A percentile compares a stretch with the other conserved stretches of the same genome.
phyloP scores from a whole-genome alignment of 2,113 vertebrate species.

The Ageneiosus marmoratus region DNA sequence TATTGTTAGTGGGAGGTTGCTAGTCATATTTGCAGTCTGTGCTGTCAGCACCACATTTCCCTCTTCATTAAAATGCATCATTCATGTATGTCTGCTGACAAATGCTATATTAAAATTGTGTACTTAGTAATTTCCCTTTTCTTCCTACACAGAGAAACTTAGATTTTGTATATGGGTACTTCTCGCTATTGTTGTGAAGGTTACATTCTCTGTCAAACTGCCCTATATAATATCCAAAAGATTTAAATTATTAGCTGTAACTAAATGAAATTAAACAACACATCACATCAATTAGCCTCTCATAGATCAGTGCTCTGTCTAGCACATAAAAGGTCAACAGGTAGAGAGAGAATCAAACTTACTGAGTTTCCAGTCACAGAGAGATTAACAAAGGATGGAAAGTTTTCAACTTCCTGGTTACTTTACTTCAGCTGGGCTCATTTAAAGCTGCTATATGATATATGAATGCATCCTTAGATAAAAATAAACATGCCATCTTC shows the following conservation, averaged over 20 bases:
- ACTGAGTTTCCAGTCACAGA: background rate
- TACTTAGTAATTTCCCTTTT: constrained; percentile 14
- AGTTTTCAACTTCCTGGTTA: background rate
- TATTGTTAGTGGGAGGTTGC: constrained; percentile 13
- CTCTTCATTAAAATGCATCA: background rate
- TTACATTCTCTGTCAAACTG: background rate
- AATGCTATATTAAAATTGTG: background rate
- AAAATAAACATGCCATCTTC: background rate
- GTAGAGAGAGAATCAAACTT: background rate
- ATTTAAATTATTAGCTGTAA: background rate
- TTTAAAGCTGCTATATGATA: background rate
- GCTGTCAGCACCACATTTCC: background rate
- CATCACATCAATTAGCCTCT: background rate
- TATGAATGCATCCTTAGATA: background rate
- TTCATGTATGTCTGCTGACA: background rate
- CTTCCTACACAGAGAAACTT: background rate
- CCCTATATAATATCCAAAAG: background rate
- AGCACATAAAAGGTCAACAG: background rate
- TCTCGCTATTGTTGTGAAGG: background rate
- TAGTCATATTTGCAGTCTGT: constrained; percentile 26
- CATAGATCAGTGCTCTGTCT: background rate
- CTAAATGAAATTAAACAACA: background rate
- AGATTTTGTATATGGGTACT: constrained; percentile 7
- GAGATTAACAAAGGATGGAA: background rate
- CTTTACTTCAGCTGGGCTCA: background rate